Percentiles rank a stretch among this genome's conserved stretches.
phyloP scores from a whole-genome alignment of 2,888 invertebrate genomes.

The Drosophila emarginata region DNA sequence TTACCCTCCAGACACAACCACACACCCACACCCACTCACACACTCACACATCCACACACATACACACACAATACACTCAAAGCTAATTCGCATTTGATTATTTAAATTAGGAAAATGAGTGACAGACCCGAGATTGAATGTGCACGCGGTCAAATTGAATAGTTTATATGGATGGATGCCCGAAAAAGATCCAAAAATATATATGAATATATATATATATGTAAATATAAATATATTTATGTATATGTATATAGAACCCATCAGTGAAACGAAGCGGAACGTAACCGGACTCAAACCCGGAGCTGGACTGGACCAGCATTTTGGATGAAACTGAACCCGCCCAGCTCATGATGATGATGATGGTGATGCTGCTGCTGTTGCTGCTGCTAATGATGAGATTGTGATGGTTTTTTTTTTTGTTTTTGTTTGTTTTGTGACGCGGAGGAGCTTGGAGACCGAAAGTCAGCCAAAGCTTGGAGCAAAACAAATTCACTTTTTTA shows the following conservation, averaged over 20 bases:
- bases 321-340: conserved; percentile 14
- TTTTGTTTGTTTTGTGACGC: conserved; percentile 1
- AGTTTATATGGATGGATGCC: conserved; percentile 51
- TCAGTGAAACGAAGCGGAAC: not conserved
- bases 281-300: not conserved
- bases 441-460: conserved; percentile 37
- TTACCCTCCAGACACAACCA: conserved; percentile 6
- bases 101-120: conserved; percentile 74
- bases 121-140: conserved; percentile 54
- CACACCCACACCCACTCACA: not conserved
- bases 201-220: not conserved
- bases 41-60: not conserved
- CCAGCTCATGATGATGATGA: not conserved
- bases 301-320: conserved; percentile 15
- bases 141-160: conserved; percentile 58
- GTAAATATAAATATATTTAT: not conserved
- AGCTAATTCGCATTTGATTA: conserved; percentile 70
- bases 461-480: conserved; percentile 42
- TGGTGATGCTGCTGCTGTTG: not conserved
- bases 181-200: conserved; percentile 40
- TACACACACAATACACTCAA: conserved; percentile 1
- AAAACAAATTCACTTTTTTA: conserved; percentile 71
- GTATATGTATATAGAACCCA: not conserved
- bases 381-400: not conserved
- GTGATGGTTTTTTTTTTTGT: not conserved